Evolutionary conservation across 2,113 vertebrate species (phyloP).

Genomic region (Gambusia holbrooki): DNA sequence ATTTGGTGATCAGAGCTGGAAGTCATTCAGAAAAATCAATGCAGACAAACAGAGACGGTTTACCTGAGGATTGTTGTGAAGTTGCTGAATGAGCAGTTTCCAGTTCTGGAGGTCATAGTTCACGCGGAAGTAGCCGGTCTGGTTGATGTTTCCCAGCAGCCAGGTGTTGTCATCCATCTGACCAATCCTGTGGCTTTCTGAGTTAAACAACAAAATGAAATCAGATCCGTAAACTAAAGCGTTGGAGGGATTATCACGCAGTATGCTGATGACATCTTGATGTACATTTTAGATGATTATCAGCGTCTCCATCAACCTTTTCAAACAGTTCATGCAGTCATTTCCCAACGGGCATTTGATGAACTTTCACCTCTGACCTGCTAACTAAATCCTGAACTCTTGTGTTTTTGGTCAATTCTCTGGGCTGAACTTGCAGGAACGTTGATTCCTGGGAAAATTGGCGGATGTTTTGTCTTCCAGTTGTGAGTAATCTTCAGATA

Average conservation of each 20-base stretch:
- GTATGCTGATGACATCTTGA: conserved; percentile 13
- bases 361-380: not conserved
- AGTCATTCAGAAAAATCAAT: not conserved
- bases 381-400: too few relatives aligned
- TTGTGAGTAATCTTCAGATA: too few relatives aligned
- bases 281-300: not conserved
- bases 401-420: too few relatives aligned
- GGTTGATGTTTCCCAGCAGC: conserved; percentile 97
- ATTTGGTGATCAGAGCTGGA: not conserved
- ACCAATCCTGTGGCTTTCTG: conserved; percentile 88
- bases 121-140: conserved; percentile 97
- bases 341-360: not conserved
- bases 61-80: conserved; percentile 90
- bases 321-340: not conserved
- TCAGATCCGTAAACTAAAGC: not conserved
- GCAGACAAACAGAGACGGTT: not conserved
- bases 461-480: too few relatives aligned
- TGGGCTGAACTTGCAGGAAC: too few relatives aligned
- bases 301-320: not conserved
- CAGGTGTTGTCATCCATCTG: conserved; percentile 86
- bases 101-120: conserved; percentile 98
- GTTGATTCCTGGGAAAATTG: too few relatives aligned
- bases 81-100: conserved; percentile 92
- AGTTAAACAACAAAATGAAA: conserved; percentile 12
- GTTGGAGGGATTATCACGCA: too few relatives aligned